Percentiles rank a stretch among this genome's conserved stretches.
Evolutionary conservation across 2,797 vertebrate species (phyloP).

Genomic region (Acanthornis magna): DNA sequence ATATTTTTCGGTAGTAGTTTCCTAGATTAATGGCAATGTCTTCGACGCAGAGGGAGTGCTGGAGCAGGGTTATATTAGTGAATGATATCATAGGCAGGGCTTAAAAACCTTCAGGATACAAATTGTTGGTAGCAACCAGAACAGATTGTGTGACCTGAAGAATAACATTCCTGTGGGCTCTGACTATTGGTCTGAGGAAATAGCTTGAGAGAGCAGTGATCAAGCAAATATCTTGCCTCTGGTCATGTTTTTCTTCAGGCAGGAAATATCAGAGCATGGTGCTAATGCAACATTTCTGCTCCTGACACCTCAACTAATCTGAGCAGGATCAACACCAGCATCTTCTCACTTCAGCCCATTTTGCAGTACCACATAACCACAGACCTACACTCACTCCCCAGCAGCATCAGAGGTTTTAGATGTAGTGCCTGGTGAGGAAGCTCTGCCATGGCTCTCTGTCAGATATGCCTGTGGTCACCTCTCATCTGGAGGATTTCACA

Average conservation of each 20-base stretch:
- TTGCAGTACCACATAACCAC: neutral
- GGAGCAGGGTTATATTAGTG: neutral
- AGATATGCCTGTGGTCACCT: neutral
- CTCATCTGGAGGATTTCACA: neutral
- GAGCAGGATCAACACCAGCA: neutral
- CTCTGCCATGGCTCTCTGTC: neutral
- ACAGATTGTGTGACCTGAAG: neutral
- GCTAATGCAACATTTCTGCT: neutral
- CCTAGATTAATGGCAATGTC: neutral
- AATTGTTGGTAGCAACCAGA: neutral
- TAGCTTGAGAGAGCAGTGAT: neutral
- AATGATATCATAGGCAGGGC: neutral
- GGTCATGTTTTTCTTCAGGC: neutral
- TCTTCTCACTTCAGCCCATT: neutral
- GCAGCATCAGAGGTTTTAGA: neutral
- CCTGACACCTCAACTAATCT: neutral
- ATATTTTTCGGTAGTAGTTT: constrained; percentile 17
- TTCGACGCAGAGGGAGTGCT: neutral
- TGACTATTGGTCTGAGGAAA: neutral
- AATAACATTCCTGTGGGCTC: neutral
- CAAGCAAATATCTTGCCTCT: neutral
- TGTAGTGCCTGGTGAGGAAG: neutral
- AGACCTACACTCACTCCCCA: neutral
- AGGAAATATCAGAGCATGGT: neutral
- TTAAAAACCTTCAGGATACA: constrained; percentile 25